Evolutionary conservation across 2,113 vertebrate species (phyloP), one percentile per base, ranked within the genome.

Genomic region (Regulus satrapa): DNA sequence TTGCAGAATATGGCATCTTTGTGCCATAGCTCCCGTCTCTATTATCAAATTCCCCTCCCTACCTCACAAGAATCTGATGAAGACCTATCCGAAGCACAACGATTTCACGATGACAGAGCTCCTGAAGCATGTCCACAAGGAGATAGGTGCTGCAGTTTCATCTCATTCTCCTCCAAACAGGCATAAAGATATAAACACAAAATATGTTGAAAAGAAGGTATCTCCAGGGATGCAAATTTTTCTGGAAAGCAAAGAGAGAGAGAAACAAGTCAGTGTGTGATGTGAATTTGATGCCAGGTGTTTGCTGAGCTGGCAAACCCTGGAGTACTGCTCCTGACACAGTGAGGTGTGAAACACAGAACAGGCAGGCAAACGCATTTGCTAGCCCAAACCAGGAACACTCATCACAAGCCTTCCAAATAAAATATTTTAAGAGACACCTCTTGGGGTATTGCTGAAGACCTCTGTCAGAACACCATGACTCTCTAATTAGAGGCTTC

Each of bases 401-500:
- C 9, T 45, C n/a, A 59, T 67, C 52, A 32, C 45, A 58, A 63
- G 15, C 5, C 36, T 81, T 59, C 64, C 62, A 61, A 66, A 75
- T 86, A 49, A 85, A 95, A 97, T 94, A 40, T 62, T 62, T 36
- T 20, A 55, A 81, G 40, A 86, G 32, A 43, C 14, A 68, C 41
- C 85, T 81, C 91, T 84, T 97, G 63, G 49, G 58, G 68, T 81
- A 51, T n/a, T 94, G 86, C 64, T 62, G 81, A 84, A 84, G 54
- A 78, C 58, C 41, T 40, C 73, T 94, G 77, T 94, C 92, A 97
- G 82, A 94, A 95, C 58, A 11, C 51, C 56, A 36, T 28, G 21
- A 77, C 32, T 89, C 59, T 92, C 52, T 90, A 51, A 96, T 97
- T 71, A 95, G 82, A 96, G 77, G 87, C 25, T 82, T 74, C 40